Base-by-base conservation (phyloP, 2,888 invertebrate genomes). In the Sinhomidia bicolor region DNA sequence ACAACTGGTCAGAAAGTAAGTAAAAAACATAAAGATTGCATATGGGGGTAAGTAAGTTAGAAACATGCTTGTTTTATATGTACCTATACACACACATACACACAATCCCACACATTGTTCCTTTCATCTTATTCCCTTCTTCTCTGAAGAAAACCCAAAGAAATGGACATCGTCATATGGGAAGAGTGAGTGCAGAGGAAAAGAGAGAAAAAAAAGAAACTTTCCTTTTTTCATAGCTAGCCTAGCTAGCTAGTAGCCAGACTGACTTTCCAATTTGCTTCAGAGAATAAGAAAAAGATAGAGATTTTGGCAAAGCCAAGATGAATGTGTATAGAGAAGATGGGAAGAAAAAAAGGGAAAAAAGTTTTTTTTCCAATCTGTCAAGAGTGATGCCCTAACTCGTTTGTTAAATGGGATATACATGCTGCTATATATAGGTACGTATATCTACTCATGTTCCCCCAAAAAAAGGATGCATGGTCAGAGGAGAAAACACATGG, bases 211-310 rank as follows among this genome's bases (percentile, higher is more conserved):
- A 57, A 41, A 32, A 17, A 17, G 36, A 74, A 74, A 57, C 44
- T 85, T 84, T 84, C 83, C 29, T 32, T 60, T n/a, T 36, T 83
- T 17, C 83, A 51, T 76, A 29, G 76, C 54, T 51, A n/a, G n/a
- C n/a, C n/a, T n/a, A n/a, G n/a, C 47, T 57, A 57, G 57, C 78
- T 57, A 60, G 76, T 54, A 54, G 54, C 78, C 71, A 60, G 74
- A 57, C 76, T 78, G 85, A 85, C 85, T 85, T 85, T 78, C 78
- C 78, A 78, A 85, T 85, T 85, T 85, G 85, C 65, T 74, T 76
- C 76, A 47, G 29, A 82, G 62, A 78, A 71, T 36, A 41, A 57
- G 57, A 78, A 78, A 54, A 78, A 83, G 57, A 84, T 20, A 83
- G 74, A 71, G 74, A 83, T 83, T 82, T 71, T 83, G 74, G 83